Conservation (phyloP, 2,888 invertebrate species). For the Cephus pulcher region DNA sequence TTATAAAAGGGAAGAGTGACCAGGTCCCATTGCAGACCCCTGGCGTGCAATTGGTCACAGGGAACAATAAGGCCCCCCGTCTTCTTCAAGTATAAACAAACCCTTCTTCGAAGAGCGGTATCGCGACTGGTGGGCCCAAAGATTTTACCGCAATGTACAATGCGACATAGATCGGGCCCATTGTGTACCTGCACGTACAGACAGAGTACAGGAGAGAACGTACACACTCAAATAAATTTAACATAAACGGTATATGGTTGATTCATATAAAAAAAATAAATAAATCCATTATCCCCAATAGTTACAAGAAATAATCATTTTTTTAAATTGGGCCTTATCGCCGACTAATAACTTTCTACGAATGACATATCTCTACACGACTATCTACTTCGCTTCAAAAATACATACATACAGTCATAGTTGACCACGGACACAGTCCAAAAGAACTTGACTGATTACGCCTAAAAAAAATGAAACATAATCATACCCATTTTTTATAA, state of each 20-base stretch:
- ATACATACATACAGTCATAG: not conserved
- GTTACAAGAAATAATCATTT: not conserved
- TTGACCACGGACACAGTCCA: not conserved
- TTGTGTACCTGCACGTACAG: not conserved
- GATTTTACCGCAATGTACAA: constrained; percentile 49
- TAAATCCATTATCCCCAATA: not conserved
- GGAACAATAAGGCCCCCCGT: constrained; percentile 50
- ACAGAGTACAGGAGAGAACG: not conserved
- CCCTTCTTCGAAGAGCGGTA: constrained; percentile 44
- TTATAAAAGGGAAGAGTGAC: constrained; percentile 38
- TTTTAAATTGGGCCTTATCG: not conserved
- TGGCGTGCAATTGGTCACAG: constrained; percentile 56
- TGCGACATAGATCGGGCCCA: constrained; percentile 32
- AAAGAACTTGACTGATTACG: not conserved
- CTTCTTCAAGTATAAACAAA: constrained; percentile 54
- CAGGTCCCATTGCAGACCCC: constrained; percentile 32
- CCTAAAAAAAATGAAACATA: not conserved
- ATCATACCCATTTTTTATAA: too few relatives aligned
- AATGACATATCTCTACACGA: not conserved
- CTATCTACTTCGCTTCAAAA: not conserved
- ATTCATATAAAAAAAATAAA: not conserved
- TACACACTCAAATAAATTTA: not conserved
- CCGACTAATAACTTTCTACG: not conserved
- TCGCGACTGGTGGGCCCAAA: constrained; percentile 32
- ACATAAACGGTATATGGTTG: not conserved